Conservation (phyloP, 2,888 invertebrate genomes). For the Eulithis testata region DNA sequence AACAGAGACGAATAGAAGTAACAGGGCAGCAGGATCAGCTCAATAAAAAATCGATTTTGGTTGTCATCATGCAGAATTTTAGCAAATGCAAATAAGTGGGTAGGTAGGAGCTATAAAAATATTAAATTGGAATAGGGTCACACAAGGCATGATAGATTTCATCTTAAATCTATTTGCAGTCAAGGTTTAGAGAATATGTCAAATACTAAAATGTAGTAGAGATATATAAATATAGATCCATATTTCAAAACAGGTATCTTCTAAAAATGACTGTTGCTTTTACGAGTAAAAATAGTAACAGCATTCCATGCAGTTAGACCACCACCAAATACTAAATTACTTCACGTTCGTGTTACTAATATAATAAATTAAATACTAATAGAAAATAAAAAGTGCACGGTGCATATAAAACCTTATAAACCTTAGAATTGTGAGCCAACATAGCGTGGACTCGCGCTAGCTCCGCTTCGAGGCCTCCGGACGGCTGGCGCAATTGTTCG, state of each 20-base stretch:
- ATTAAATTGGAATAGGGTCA: too few species aligned
- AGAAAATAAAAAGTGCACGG: constrained; percentile 75
- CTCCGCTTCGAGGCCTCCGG: constrained; percentile 88
- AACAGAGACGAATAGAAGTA: too few species aligned
- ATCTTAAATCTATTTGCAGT: not conserved
- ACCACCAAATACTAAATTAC: not conserved
- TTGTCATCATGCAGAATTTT: too few species aligned
- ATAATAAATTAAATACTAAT: constrained; percentile 47
- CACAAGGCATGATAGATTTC: too few species aligned
- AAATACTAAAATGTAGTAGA: not conserved
- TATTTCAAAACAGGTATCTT: too few species aligned
- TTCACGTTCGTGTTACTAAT: not conserved
- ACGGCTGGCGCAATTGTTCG: constrained; percentile 35
- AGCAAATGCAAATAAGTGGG: not conserved
- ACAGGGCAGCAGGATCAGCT: too few species aligned
- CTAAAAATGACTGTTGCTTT: too few species aligned
- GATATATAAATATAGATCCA: too few species aligned
- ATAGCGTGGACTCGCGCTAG: constrained; percentile 93
- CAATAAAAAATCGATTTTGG: too few species aligned
- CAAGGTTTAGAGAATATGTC: not conserved
- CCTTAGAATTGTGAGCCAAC: constrained; percentile 96
- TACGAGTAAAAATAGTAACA: too few species aligned
- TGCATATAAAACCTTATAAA: constrained; percentile 87
- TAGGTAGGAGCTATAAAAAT: too few species aligned
- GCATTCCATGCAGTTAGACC: not conserved